phyloP scores from a whole-genome alignment of 2,888 invertebrate species.

The Philhelius pedissequus region DNA sequence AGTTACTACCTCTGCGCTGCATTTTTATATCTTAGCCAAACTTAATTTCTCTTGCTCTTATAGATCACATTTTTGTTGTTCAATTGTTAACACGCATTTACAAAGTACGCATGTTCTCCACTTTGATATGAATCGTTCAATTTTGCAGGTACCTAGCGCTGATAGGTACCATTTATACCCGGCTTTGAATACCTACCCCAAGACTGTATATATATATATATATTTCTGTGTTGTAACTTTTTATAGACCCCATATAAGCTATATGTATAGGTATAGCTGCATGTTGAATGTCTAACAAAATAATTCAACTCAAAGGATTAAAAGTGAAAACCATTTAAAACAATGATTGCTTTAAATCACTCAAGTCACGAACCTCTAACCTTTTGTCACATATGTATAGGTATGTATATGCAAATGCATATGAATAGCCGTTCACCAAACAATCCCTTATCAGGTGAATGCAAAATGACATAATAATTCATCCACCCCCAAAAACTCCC shows the following conservation, averaged over 20 bases:
- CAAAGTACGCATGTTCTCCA: constrained; percentile 11
- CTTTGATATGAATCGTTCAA: not conserved
- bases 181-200: not conserved
- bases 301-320: not conserved
- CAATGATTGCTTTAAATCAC: not conserved
- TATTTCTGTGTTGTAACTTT: not conserved
- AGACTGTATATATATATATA: not conserved
- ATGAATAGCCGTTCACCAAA: not conserved
- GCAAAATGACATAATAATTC: constrained; percentile 24
- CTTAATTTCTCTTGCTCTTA: not conserved
- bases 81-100: not conserved
- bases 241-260: not conserved
- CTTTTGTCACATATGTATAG: not conserved
- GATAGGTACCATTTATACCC: not conserved
- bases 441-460: not conserved
- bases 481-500: not conserved
- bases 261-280: too few species aligned
- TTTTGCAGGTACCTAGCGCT: not conserved
- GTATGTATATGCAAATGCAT: not conserved
- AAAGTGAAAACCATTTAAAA: not conserved
- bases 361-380: constrained; percentile 11
- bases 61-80: not conserved
- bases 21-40: not conserved
- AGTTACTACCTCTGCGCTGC: not conserved
- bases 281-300: not conserved